phyloP scores from a whole-genome alignment of 2,797 vertebrate species.

The Sebastolobus alascanus region DNA sequence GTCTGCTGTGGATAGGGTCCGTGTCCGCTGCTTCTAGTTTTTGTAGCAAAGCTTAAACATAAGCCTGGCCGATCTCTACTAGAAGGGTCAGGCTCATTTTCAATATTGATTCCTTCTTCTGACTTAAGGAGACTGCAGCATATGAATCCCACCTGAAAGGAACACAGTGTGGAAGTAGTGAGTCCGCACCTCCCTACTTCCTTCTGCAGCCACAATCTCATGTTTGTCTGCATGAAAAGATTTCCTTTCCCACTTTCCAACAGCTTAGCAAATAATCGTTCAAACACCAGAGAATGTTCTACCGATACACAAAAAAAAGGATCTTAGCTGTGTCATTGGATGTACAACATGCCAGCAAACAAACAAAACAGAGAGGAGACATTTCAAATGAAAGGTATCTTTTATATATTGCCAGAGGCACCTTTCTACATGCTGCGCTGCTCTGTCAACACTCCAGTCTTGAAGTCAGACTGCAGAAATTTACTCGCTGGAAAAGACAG shows the following conservation, averaged over 20 bases:
- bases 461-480: slow-evolving; percentile 43
- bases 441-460: slow-evolving; percentile 55
- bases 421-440: slow-evolving; percentile 36
- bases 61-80: too few species aligned
- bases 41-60: too few species aligned
- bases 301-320: slow-evolving; percentile 14
- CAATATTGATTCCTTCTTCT: too few species aligned
- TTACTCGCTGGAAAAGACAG: slow-evolving; percentile 21
- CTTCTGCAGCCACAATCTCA: slow-evolving; percentile 17
- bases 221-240: slow-evolving; percentile 50
- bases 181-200: slow-evolving; percentile 24
- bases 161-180: slow-evolving; percentile 36
- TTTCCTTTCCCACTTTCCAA: slow-evolving; percentile 30
- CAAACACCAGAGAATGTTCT: slow-evolving; percentile 16
- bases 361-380: slow-evolving; percentile 17
- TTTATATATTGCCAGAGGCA: slow-evolving; percentile 63
- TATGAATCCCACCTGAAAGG: slow-evolving; percentile 48
- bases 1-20: too few species aligned
- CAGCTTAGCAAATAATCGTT: slow-evolving; percentile 58
- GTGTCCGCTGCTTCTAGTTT: too few species aligned
- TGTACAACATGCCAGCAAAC: slow-evolving; percentile 56
- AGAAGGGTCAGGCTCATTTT: too few species aligned
- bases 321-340: slow-evolving; percentile 62
- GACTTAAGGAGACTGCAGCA: slow-evolving; percentile 20
- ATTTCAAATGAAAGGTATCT: slow-evolving; percentile 60